Base-by-base conservation (phyloP, 1,140 invertebrate species). In the Cepaea nemoralis region DNA sequence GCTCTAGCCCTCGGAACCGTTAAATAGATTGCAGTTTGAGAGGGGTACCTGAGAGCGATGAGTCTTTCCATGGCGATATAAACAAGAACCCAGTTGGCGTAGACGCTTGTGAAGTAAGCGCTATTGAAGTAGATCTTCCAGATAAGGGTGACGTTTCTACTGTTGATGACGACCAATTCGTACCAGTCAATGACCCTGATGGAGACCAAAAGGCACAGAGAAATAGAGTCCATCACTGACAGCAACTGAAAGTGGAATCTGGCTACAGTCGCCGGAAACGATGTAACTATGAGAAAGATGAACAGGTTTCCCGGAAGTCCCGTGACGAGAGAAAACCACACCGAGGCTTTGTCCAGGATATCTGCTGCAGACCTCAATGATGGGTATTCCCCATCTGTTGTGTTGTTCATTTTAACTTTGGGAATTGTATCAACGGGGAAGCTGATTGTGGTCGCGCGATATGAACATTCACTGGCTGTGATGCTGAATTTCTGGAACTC, bases 31-130 rank as follows among this genome's bases (percentile, higher is more conserved):
- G 22, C 19, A 24, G 22, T 16, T 27, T 59, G 55, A 16, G 48
- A 35, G 1, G 75, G 75, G 24, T 77, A 77, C 24, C 55, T 39
- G 22, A 42, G 0, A 27, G 48, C 48, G 24, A 77, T 59, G 14
- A 77, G 75, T n/a, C 75, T 1, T 55, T 77, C 75, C 48, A 77
- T 35, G 8, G 75, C 55, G 10, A 77, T 39, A 33, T 59, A 77
- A 12, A 77, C 75, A 31, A 77, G 35, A 0, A 77, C 75, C 75
- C 48, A 59, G 31, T 77, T 77, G 50, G 75, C 75, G 50, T 59
- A 77, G 50, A 77, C 42, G 50, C 75, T 77, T 27, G 27, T 19
- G 50, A 48, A 77, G 55, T 63, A 77, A 33, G 33, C 37, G 50
- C 14, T 19, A 55, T 77, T 77, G 8, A 42, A 42, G 8, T 48